Evolutionary conservation across 2,797 vertebrate species (phyloP).

Genomic region (Tapera naevia): DNA sequence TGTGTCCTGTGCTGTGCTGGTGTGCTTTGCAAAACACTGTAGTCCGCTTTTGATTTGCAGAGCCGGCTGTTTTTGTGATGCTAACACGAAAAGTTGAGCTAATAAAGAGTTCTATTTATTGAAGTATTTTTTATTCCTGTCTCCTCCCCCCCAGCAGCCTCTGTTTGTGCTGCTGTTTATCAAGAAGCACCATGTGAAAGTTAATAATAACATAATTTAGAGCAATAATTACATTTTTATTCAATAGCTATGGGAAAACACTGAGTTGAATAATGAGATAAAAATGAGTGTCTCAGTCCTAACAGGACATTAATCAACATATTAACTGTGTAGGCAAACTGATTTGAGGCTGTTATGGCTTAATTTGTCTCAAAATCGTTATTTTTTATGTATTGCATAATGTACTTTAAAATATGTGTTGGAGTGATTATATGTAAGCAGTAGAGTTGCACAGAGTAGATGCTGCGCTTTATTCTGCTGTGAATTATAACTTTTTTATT

Average conservation of each 20-base stretch:
- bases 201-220: slow-evolving; percentile 77
- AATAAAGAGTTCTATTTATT: background rate
- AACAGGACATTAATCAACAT: slow-evolving; percentile 84
- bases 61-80: background rate
- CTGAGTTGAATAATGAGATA: slow-evolving; percentile 78
- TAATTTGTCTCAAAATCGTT: slow-evolving; percentile 82
- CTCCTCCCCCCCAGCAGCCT: slow-evolving; percentile 19
- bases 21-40: background rate
- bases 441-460: slow-evolving; percentile 1
- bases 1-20: background rate
- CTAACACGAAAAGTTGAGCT: background rate
- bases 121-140: background rate
- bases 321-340: slow-evolving; percentile 81
- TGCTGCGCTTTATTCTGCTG: background rate
- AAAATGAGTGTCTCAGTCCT: slow-evolving; percentile 76
- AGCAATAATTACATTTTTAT: slow-evolving; percentile 80
- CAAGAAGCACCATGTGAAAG: slow-evolving; percentile 71
- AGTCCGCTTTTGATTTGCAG: background rate
- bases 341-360: slow-evolving; percentile 76
- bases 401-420: slow-evolving; percentile 59
- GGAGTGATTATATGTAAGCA: slow-evolving; percentile 49
- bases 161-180: slow-evolving; percentile 70
- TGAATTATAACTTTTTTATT: slow-evolving; percentile 35
- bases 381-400: slow-evolving; percentile 77
- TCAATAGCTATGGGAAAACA: slow-evolving; percentile 78